These are phyloP conservation scores for Zosterops hypoxanthus DNA, from an alignment of 2,113 vertebrate species.

Conservation along the genomic window DNA sequence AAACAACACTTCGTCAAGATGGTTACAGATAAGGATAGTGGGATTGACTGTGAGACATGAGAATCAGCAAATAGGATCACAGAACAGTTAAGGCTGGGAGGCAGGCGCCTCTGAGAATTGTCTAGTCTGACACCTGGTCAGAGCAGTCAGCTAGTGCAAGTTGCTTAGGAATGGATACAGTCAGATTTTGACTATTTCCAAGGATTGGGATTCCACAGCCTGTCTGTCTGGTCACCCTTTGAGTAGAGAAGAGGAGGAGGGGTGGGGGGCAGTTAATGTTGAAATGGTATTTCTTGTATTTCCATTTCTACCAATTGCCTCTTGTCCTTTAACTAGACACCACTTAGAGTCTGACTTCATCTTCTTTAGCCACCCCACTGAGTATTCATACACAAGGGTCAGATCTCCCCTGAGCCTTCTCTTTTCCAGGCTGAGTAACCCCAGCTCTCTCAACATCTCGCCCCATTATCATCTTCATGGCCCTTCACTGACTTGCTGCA, in stretches of 20 bases:
- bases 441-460: background rate
- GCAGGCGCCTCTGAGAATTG: background rate
- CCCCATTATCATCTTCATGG: background rate
- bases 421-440: background rate
- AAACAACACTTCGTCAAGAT: background rate
- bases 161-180: background rate
- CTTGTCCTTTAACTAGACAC: background rate
- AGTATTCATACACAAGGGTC: background rate
- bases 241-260: background rate
- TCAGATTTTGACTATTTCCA: background rate
- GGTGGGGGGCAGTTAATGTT: fast-evolving
- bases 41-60: background rate
- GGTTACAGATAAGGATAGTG: background rate
- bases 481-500: background rate
- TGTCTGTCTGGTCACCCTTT: background rate
- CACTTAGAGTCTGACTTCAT: background rate
- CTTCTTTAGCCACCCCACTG: background rate
- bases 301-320: background rate
- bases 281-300: background rate
- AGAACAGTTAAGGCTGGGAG: background rate
- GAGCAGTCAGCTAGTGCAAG: background rate
- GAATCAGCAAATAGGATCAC: background rate
- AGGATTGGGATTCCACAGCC: background rate
- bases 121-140: background rate
- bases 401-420: background rate